phyloP scores from a whole-genome alignment of 2,888 invertebrate genomes.

The Caenorhabditis virilis region DNA sequence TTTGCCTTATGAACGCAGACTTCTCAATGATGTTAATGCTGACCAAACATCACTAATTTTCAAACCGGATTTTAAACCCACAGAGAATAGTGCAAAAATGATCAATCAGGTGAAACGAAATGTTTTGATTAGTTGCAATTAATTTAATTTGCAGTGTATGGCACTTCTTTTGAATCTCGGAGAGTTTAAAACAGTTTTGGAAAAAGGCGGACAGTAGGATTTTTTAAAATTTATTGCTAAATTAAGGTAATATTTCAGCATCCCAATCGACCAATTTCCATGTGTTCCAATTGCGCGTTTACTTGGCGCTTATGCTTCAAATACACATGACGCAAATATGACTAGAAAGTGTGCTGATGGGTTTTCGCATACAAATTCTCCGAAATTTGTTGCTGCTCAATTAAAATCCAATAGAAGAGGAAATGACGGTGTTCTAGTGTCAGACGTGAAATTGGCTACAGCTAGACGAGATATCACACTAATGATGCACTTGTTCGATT shows the following conservation, averaged over 20 bases:
- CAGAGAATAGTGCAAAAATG: slow-evolving; percentile 16
- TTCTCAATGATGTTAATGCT: not conserved
- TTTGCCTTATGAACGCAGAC: slow-evolving; percentile 12
- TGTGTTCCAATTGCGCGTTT: slow-evolving; percentile 23
- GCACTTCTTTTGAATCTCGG: slow-evolving; percentile 20
- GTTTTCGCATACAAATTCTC: slow-evolving; percentile 12
- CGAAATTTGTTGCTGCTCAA: slow-evolving; percentile 11
- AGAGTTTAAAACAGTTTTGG: slow-evolving; percentile 16
- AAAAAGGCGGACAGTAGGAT: slow-evolving; percentile 25
- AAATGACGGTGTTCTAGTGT: too few species aligned
- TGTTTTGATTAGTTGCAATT: not conserved
- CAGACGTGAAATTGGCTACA: not conserved
- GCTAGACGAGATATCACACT: slow-evolving; percentile 1
- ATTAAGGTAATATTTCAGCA: slow-evolving; percentile 5
- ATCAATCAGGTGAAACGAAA: slow-evolving; percentile 13
- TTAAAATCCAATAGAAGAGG: not conserved
- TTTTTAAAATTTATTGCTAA: not conserved
- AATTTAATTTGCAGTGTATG: slow-evolving; percentile 14
- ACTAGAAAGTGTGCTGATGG: slow-evolving; percentile 29
- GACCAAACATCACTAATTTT: slow-evolving; percentile 9
- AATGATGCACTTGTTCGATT: slow-evolving; percentile 15
- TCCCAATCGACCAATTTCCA: slow-evolving; percentile 24
- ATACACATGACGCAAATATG: slow-evolving; percentile 1
- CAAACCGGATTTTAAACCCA: slow-evolving; percentile 11
- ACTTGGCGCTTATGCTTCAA: slow-evolving; percentile 19